Percentiles rank a stretch among this genome's conserved stretches.
phyloP scores from a whole-genome alignment of 2,888 invertebrate genomes.

The Apodemia hepburni region DNA sequence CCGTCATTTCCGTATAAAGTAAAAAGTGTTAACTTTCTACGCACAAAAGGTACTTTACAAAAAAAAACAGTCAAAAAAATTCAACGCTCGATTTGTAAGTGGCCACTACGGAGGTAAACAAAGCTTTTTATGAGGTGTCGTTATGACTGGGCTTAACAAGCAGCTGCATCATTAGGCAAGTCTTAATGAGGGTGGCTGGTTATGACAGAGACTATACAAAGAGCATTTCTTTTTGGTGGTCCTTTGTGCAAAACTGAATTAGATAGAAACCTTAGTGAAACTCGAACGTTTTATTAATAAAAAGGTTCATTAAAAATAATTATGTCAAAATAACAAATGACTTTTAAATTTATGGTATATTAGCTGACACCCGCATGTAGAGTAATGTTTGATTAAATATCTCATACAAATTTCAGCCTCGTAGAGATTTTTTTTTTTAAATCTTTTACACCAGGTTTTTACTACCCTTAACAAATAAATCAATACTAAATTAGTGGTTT shows the following conservation, averaged over 20 bases:
- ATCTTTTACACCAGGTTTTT: too few species aligned
- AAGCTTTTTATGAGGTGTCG: conserved; percentile 43
- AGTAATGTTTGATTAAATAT: too few species aligned
- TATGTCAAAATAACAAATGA: too few species aligned
- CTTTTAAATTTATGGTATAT: too few species aligned
- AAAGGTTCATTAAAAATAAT: not conserved
- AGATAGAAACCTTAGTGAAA: not conserved
- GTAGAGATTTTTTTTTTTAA: too few species aligned
- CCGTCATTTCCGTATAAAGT: not conserved
- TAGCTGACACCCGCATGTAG: too few species aligned
- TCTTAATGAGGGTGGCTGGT: conserved; percentile 45
- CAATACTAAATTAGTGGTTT: too few species aligned
- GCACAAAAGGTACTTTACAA: conserved; percentile 4
- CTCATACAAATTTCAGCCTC: too few species aligned
- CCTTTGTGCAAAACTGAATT: not conserved
- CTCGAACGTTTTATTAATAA: not conserved
- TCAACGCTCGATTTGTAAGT: conserved; percentile 10
- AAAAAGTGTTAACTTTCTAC: conserved; percentile 4
- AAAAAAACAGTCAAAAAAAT: conserved; percentile 7
- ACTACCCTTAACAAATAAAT: too few species aligned
- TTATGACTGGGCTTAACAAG: conserved; percentile 51
- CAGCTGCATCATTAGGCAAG: conserved; percentile 56
- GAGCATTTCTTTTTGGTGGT: conserved; percentile 3
- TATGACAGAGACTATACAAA: conserved; percentile 16
- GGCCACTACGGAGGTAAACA: conserved; percentile 29